Evolutionary conservation across 2,888 invertebrate genomes (phyloP).

Genomic region (Erebia epiphron): DNA sequence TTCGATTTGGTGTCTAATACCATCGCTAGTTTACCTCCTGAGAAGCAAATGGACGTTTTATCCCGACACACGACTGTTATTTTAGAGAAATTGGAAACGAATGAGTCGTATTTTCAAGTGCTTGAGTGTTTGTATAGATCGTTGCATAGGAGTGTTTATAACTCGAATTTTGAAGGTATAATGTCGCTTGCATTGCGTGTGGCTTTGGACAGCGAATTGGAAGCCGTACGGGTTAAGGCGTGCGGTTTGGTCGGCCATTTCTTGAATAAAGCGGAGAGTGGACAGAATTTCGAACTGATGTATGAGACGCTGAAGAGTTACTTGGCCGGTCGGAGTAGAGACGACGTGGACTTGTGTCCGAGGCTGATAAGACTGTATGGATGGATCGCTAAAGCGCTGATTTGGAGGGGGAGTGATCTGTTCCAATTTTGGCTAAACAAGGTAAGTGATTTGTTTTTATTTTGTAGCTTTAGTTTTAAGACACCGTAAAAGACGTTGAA

Average conservation of each 20-base stretch:
- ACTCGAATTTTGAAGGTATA: conserved; percentile 60
- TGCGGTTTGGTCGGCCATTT: conserved; percentile 81
- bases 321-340: conserved; percentile 51
- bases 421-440: conserved; percentile 72
- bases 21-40: conserved; percentile 59
- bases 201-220: conserved; percentile 60
- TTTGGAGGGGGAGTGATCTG: conserved; percentile 65
- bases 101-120: conserved; percentile 64
- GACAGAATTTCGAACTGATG: conserved; percentile 64
- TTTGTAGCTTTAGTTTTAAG: no score
- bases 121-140: conserved; percentile 80
- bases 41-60: conserved; percentile 60
- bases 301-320: conserved; percentile 62
- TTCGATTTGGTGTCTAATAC: conserved; percentile 65
- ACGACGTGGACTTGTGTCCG: conserved; percentile 53
- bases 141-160: conserved; percentile 64
- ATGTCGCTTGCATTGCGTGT: conserved; percentile 61
- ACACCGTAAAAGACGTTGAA: no score
- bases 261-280: conserved; percentile 81
- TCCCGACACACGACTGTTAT: conserved; percentile 56
- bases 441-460: conserved; percentile 47
- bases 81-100: conserved; percentile 53
- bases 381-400: conserved; percentile 69
- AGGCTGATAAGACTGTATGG: conserved; percentile 65
- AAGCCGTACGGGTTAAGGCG: conserved; percentile 63